Base-by-base conservation (phyloP, 2,797 vertebrate genomes). In the Catharus ustulatus region DNA sequence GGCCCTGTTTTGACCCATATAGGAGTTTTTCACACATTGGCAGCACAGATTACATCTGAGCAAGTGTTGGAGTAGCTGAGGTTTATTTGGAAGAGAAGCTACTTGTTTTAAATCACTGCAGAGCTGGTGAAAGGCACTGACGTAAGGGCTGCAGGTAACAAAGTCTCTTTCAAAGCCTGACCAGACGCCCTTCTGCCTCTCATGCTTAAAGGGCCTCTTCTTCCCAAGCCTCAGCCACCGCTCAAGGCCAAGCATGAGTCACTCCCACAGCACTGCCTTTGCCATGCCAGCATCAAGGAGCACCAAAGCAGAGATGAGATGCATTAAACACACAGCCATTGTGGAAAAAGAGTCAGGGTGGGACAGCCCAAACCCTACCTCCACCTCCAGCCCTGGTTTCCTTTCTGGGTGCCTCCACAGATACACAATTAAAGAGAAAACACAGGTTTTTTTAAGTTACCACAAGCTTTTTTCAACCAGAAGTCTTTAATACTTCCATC, bases 141-240 rank as follows among this genome's bases (percentile, higher is more conserved):
- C 13, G 21, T 75, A 87, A 92, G 36, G 87, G 58, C 69, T 85
- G 73, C 59, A 84, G 94, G 88, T 91, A 95, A 95, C 87, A 91
- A 91, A 84, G 87, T 72, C 93, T 49, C 94, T 94, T 96, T 93
- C n/a, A 95, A 71, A 94, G 68, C 57, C 87, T 49, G 32, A 93
- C 83, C 83, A 93, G 90, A 77, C 83, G 54, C 16, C 48, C 68
- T 92, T 54, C 90, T 82, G 46, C 63, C 52, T 82, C 63, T 88
- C 68, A 11, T 7, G 52, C 74, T 96, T 90, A 79, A 93, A 76
- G 32, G 7, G 43, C n/a, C 36, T 74, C 67, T 90, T 88, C 93
- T 93, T 91, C 67, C 68, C 1, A 1, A 83, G 57, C 46, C 57
- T 43, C 72, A 19, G n/a, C 38, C 14, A 0, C 38, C 0, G 0